These are phyloP conservation scores for Poecilia velifera DNA, from an alignment of 2,797 vertebrate genomes.

Conservation along the genomic window DNA sequence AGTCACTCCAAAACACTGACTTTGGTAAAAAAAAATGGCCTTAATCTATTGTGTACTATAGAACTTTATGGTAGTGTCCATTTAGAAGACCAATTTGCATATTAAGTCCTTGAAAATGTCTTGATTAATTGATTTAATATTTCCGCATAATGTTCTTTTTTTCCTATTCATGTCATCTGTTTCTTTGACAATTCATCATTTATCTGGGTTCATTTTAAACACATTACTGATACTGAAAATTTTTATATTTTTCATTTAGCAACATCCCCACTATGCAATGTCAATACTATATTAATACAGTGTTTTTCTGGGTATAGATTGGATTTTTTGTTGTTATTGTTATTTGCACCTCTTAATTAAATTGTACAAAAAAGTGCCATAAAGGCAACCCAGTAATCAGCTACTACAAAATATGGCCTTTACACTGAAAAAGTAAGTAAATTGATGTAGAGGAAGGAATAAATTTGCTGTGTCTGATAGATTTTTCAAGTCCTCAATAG, in stretches of 20 bases:
- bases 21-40: neutral
- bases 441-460: neutral
- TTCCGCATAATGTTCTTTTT: neutral
- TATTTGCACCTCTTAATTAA: neutral
- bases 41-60: neutral
- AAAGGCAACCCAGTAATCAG: neutral
- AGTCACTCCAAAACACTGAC: neutral
- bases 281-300: neutral
- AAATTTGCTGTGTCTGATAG: constrained; percentile 6
- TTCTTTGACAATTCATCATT: neutral
- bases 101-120: neutral
- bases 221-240: neutral
- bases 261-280: neutral
- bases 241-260: neutral
- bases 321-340: neutral
- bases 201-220: neutral
- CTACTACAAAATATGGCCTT: neutral
- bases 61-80: neutral
- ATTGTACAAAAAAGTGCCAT: neutral
- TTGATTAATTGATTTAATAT: neutral
- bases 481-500: neutral
- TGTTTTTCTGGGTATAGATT: neutral
- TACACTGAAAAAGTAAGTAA: neutral
- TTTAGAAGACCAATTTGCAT: neutral
- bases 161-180: neutral